Percentiles rank a stretch among this genome's conserved stretches.
Conservation (phyloP, 2,113 vertebrate genomes). For the Cnemophilus loriae region DNA sequence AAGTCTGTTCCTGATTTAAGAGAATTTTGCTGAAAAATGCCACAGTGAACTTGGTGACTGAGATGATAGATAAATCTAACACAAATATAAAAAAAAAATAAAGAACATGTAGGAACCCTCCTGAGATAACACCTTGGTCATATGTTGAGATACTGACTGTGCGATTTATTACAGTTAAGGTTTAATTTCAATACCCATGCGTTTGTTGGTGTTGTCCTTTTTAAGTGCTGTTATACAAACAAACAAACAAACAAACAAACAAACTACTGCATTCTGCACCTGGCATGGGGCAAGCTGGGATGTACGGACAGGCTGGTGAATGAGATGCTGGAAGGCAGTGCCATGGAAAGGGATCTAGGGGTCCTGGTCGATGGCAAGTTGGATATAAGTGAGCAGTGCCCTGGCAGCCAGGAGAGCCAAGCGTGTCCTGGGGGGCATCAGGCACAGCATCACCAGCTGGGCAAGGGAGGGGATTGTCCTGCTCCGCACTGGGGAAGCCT, state of each 20-base stretch:
- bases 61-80: not conserved
- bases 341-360: not conserved
- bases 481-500: accelerated
- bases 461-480: not conserved
- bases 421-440: accelerated
- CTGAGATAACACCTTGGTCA: not conserved
- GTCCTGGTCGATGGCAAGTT: accelerated
- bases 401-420: not conserved
- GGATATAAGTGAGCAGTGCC: not conserved
- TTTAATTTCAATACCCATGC: not conserved
- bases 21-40: not conserved
- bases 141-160: not conserved
- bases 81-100: not conserved
- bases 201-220: not conserved
- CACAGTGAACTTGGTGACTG: not conserved
- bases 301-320: not conserved
- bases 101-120: not conserved
- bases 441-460: accelerated
- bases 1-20: not conserved
- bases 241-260: not conserved
- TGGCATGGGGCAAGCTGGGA: not conserved
- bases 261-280: not conserved
- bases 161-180: not conserved
- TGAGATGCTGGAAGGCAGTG: not conserved
- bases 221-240: not conserved